phyloP scores from a whole-genome alignment of 2,888 invertebrate species.

The Myathropa florea region DNA sequence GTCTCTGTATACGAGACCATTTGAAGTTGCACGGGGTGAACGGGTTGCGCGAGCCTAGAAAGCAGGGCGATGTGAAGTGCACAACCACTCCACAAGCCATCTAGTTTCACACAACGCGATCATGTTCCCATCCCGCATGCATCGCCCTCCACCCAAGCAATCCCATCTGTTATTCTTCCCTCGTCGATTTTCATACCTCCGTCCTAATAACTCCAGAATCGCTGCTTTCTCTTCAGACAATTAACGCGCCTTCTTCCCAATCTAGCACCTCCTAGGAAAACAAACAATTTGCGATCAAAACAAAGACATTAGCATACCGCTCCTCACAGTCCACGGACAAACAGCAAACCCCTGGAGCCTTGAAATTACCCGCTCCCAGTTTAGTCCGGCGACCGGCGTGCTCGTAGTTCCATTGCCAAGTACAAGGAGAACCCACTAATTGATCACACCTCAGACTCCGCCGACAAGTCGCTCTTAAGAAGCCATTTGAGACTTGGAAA shows the following conservation, averaged over 20 bases:
- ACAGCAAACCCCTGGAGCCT: neutral
- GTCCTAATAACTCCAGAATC: neutral
- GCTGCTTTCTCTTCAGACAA: neutral
- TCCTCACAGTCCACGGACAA: neutral
- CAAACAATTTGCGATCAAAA: constrained; percentile 37
- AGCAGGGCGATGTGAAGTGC: too few species aligned
- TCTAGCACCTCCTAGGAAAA: neutral
- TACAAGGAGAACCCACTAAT: constrained; percentile 46
- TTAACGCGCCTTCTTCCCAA: neutral
- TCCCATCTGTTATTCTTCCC: too few species aligned
- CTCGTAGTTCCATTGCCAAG: constrained; percentile 24
- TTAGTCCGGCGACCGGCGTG: constrained; percentile 26
- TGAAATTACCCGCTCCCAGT: neutral
- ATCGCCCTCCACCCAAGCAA: too few species aligned
- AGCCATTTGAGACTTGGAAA: constrained; percentile 35
- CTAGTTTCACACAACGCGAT: too few species aligned
- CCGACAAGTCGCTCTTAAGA: constrained; percentile 27
- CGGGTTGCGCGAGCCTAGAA: too few species aligned
- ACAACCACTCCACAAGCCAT: too few species aligned
- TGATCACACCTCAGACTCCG: constrained; percentile 50
- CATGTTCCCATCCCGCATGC: too few species aligned
- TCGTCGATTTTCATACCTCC: neutral
- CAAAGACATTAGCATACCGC: constrained; percentile 38
- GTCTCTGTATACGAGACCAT: too few species aligned
- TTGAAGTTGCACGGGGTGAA: too few species aligned